Conservation (phyloP, 2,888 invertebrate species). For the Scaptomyza caliginosa region DNA sequence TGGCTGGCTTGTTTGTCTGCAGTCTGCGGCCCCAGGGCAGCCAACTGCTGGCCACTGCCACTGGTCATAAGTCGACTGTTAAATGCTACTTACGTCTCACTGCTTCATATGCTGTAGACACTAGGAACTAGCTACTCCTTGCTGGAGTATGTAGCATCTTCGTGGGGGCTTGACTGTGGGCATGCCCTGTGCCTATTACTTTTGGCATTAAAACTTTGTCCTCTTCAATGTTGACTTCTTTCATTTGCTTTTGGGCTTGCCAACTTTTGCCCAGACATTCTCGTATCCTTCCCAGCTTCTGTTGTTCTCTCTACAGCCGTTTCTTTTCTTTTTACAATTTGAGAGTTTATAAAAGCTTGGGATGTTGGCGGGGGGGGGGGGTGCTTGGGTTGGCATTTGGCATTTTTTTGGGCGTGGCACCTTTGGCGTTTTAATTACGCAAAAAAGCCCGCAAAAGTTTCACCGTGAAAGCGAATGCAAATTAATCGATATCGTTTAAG, state of each 20-base stretch:
- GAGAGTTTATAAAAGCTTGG: conserved; percentile 58
- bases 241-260: conserved; percentile 53
- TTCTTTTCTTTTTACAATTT: conserved; percentile 33
- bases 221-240: conserved; percentile 70
- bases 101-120: conserved; percentile 53
- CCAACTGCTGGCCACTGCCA: conserved; percentile 46
- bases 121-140: conserved; percentile 1
- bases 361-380: neutral
- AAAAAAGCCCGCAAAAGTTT: conserved; percentile 65
- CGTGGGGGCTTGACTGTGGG: conserved; percentile 7
- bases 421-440: conserved; percentile 77
- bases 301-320: conserved; percentile 16
- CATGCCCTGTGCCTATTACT: conserved; percentile 72
- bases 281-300: conserved; percentile 19
- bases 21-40: conserved; percentile 36
- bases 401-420: conserved; percentile 68
- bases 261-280: conserved; percentile 66
- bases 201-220: conserved; percentile 77
- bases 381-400: neutral
- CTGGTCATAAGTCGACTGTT: conserved; percentile 75
- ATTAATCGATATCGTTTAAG: conserved; percentile 75
- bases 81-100: conserved; percentile 70
- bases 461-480: conserved; percentile 60
- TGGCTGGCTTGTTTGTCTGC: conserved; percentile 54
- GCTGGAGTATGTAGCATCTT: conserved; percentile 10